Percentiles rank a stretch among this genome's conserved stretches.
Evolutionary conservation across 2,888 invertebrate species (phyloP).

Genomic region (Altica lythri): DNA sequence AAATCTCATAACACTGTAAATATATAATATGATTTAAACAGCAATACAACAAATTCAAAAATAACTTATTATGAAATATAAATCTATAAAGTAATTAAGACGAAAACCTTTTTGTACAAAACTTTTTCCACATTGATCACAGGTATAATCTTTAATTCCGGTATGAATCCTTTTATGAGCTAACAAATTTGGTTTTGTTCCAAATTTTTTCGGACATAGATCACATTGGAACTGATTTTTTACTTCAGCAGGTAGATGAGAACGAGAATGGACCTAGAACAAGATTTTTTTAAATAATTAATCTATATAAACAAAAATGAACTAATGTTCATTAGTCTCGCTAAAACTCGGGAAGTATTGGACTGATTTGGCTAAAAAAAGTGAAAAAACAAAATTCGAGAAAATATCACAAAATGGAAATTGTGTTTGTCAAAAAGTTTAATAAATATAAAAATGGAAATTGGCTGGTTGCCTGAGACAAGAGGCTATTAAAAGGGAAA

Average conservation of each 20-base stretch:
- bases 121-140: slow-evolving; percentile 64
- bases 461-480: too few species aligned
- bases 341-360: too few species aligned
- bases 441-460: too few species aligned
- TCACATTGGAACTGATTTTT: slow-evolving; percentile 65
- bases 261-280: slow-evolving; percentile 58
- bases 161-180: slow-evolving; percentile 64
- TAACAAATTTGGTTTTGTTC: slow-evolving; percentile 63
- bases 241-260: slow-evolving; percentile 62
- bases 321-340: too few species aligned
- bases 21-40: background rate
- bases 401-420: too few species aligned
- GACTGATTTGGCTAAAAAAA: too few species aligned
- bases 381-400: too few species aligned
- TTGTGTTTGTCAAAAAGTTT: too few species aligned
- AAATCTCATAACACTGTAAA: background rate
- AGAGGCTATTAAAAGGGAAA: too few species aligned
- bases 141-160: slow-evolving; percentile 62
- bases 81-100: background rate
- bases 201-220: slow-evolving; percentile 64
- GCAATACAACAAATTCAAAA: background rate
- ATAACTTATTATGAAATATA: background rate
- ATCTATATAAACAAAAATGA: too few species aligned
- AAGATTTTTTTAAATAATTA: too few species aligned
- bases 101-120: slow-evolving; percentile 62